A percentile compares a stretch with the other conserved stretches of the same genome.
Conservation (phyloP, 1,140 invertebrate genomes). For the Bilobella aurantiaca region DNA sequence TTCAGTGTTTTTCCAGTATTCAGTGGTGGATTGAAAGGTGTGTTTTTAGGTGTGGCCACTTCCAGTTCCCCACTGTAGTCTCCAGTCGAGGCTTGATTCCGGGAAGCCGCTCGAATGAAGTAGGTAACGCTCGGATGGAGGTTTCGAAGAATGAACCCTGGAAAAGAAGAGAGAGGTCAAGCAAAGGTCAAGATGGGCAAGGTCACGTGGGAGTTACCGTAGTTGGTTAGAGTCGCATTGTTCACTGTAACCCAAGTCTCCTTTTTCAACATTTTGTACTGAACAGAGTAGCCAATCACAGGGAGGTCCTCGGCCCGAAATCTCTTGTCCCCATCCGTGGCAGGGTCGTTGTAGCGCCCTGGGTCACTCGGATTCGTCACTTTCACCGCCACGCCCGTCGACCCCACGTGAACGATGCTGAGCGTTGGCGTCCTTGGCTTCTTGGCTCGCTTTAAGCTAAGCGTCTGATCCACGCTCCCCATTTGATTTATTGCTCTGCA, state of each 20-base stretch:
- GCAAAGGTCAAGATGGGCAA: neutral
- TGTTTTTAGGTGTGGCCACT: neutral
- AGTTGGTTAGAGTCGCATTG: slow-evolving; percentile 16
- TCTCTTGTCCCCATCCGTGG: slow-evolving; percentile 20
- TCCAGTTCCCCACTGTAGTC: slow-evolving; percentile 17
- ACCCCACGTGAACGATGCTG: neutral
- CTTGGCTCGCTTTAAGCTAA: slow-evolving; percentile 24
- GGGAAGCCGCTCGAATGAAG: slow-evolving; percentile 26
- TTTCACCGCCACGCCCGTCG: neutral
- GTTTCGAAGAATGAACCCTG: slow-evolving; percentile 30
- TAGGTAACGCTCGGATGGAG: slow-evolving; percentile 32
- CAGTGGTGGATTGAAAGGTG: neutral
- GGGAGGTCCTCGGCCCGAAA: slow-evolving; percentile 20
- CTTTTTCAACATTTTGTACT: slow-evolving; percentile 33
- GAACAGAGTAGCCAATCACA: slow-evolving; percentile 29
- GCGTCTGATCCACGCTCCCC: slow-evolving; percentile 14
- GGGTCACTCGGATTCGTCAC: neutral
- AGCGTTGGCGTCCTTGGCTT: slow-evolving; percentile 26
- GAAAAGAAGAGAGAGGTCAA: neutral
- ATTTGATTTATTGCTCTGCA: slow-evolving; percentile 30
- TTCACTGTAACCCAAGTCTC: slow-evolving; percentile 29
- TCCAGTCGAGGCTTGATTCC: slow-evolving; percentile 28
- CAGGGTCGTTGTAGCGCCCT: slow-evolving; percentile 11
- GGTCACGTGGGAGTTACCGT: slow-evolving; percentile 10
- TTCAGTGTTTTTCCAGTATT: neutral